Base-by-base conservation (phyloP, 2,888 invertebrate species). In the Tenthredo mesomela region DNA sequence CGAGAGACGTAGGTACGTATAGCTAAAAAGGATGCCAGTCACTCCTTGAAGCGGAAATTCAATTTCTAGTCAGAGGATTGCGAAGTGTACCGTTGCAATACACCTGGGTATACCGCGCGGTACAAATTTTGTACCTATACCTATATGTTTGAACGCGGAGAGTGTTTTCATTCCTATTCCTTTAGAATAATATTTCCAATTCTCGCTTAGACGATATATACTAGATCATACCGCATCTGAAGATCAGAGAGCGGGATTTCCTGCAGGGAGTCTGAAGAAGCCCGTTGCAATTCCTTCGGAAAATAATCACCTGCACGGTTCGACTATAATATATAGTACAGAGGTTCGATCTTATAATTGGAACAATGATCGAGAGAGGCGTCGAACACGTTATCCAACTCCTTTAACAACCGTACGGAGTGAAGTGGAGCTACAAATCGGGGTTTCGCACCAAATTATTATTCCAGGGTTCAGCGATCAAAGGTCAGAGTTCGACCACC, bases 51-150 rank as follows among this genome's bases (percentile, higher is more conserved):
- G 50, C 47, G 77, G 77, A 77, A 77, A 77, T 77, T 77, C 77
- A 77, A 77, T 77, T 77, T 77, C 50, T 77, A 29, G 54, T 33
- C 50, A 29, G 50, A 77, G 54, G 29, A 77, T 77, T 21, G 77
- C 33, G 61, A 3, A 33, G 29, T 77, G 25, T 77, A 54, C 25
- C 47, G 29, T 29, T 25, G 73, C 67, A 18, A 33, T 67, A 67
- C 67, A 67, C 67, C 67, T 33, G 67, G 67, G 33, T 67, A 18
- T 33, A 40, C n/a, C n/a, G n/a, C 15, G 25, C 15, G 29, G 10
- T 9, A 12, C 67, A 33, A 33, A 12, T 67, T 33, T 29, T 12
- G 9, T 9, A 40, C 9, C 40, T 29, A 29, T 9, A 40, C 9
- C 40, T 7, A 40, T 40, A 7, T 43, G 37, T 37, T 37, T 0